These are phyloP conservation scores for Elysia crispata DNA, from an alignment of 2,888 invertebrate genomes.

Conservation along the genomic window DNA sequence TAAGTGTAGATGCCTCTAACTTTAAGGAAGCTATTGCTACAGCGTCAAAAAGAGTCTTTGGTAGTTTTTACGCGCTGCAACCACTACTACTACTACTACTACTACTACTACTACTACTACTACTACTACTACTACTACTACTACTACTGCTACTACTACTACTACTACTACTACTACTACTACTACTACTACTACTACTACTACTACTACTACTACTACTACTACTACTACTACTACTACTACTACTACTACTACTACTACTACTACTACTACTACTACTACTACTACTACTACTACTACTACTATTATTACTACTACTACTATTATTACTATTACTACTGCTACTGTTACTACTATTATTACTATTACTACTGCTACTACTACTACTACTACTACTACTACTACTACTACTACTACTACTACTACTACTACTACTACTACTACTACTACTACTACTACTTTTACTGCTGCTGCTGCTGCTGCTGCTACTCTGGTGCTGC, in stretches of 20 bases:
- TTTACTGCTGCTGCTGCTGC: too few relatives aligned
- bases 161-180: slow-evolving; percentile 35
- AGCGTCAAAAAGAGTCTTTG: too few relatives aligned
- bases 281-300: slow-evolving; percentile 11
- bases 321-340: slow-evolving; percentile 25
- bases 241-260: slow-evolving; percentile 14
- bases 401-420: too few relatives aligned
- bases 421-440: too few relatives aligned
- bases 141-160: slow-evolving; percentile 31
- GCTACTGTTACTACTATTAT: too few relatives aligned
- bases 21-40: too few relatives aligned
- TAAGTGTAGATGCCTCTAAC: too few relatives aligned
- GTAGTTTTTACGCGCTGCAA: too few relatives aligned
- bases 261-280: slow-evolving; percentile 10
- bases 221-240: slow-evolving; percentile 21
- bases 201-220: slow-evolving; percentile 36
- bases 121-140: slow-evolving; percentile 30
- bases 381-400: too few relatives aligned
- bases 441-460: too few relatives aligned
- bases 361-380: too few relatives aligned
- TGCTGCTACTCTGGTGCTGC: too few relatives aligned
- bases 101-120: slow-evolving; percentile 30
- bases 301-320: slow-evolving; percentile 31
- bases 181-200: slow-evolving; percentile 38
- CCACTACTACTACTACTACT: slow-evolving; percentile 31